Base-by-base conservation (phyloP, 2,113 vertebrate genomes). In the Campylomormyrus numenius region DNA sequence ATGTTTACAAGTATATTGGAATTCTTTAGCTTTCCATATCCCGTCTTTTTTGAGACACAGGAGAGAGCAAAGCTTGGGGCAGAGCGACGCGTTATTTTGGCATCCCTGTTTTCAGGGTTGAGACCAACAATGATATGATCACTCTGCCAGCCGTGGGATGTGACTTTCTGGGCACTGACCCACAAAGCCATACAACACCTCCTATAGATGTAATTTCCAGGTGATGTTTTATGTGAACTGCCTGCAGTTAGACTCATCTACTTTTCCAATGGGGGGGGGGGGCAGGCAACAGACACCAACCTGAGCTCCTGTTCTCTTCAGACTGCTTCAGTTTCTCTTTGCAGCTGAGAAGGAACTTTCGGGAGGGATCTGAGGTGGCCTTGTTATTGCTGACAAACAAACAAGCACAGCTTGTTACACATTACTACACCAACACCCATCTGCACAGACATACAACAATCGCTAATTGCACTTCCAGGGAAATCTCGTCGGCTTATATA, bases 261-360 rank as follows among this genome's bases (percentile, higher is more conserved):
- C 56, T n/a, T 11, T 13, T 56, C n/a, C 62, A 27, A 11, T 11
- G 24, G n/a, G 31, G 4, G 66, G 27, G n/a, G 27, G 27, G 66
- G 66, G 3, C 13, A 39, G 2, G 90, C 88, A 56, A 90, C 17
- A 66, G 49, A 27, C 56, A 42, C 45, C 91, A 91, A 99, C 98
- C 98, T 93, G 97, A 94, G 91, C 94, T 93, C 86, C 97, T 95
- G 88, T 96, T 98, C 92, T 99, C 98, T 90, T 99, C 98, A 2
- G 95, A 88, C 84, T 97, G 98, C 93, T 98, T 99, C 92, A 98
- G 91, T 88, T 99, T 99, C 70, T 99, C 98, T 95, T 98, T 97
- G 94, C 96, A 97, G 90, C 95, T 98, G 88, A 94, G 94, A 89
- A 98, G 95, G 94, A 97, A 99, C 91, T 99, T 99, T 92, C 97